A percentile compares a stretch with the other conserved stretches of the same genome.
phyloP scores from a whole-genome alignment of 37 sponge, comb jelly and placozoan species.

The Theonella swinhoei region DNA sequence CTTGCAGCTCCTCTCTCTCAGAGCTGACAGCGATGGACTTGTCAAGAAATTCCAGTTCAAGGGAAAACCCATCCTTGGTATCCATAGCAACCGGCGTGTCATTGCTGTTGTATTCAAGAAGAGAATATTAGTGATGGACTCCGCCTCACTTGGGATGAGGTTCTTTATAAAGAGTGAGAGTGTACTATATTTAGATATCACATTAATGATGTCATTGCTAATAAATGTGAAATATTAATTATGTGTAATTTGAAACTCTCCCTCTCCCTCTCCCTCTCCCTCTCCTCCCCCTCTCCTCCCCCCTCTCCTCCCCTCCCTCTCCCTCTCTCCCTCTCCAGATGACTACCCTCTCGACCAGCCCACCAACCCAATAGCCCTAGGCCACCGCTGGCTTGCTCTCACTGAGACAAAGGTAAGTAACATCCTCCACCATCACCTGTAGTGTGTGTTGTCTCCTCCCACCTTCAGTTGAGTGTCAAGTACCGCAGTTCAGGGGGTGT shows the following conservation, averaged over 20 bases:
- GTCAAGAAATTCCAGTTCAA: constrained; percentile 60
- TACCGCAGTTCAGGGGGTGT: constrained; percentile 80
- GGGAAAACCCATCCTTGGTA: constrained; percentile 38
- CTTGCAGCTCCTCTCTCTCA: constrained; percentile 27
- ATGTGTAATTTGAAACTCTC: too few species aligned
- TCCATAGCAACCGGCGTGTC: constrained; percentile 58
- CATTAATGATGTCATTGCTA: too few species aligned
- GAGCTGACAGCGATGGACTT: not conserved
- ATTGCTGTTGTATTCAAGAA: constrained; percentile 66
- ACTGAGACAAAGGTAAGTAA: constrained; percentile 69
- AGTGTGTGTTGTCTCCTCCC: not conserved
- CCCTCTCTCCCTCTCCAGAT: constrained; percentile 27
- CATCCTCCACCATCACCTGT: too few species aligned
- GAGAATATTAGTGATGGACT: constrained; percentile 65
- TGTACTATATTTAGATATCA: not conserved
- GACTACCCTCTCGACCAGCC: constrained; percentile 57
- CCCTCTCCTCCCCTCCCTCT: not conserved
- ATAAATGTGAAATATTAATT: too few species aligned
- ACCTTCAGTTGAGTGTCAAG: constrained; percentile 45
- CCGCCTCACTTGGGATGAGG: constrained; percentile 46
- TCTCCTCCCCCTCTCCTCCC: not conserved
- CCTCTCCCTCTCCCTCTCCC: not conserved
- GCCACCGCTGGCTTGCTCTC: constrained; percentile 92
- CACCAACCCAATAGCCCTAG: constrained; percentile 87
- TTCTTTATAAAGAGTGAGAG: constrained; percentile 70